phyloP scores from a whole-genome alignment of 2,797 vertebrate genomes.

The Zalophus californianus region DNA sequence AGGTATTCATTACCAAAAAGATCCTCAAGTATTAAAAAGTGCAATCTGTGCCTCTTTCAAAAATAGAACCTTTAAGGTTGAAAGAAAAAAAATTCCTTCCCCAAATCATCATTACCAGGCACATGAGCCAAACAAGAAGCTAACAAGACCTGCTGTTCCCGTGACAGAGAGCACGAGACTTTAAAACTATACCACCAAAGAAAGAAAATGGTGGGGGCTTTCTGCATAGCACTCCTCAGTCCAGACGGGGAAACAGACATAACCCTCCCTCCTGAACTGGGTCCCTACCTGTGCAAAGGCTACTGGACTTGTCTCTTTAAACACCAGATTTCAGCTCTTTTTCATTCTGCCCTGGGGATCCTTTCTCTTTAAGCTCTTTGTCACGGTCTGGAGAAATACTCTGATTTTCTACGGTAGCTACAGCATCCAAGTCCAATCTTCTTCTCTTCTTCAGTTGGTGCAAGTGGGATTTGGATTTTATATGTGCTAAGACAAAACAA shows the following conservation, averaged over 20 bases:
- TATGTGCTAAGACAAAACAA: conserved; percentile 91
- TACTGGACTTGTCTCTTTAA: neutral
- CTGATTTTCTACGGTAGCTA: neutral
- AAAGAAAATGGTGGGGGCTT: neutral
- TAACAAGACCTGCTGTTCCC: conserved; percentile 57
- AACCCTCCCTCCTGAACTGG: neutral
- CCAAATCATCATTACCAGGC: conserved; percentile 45
- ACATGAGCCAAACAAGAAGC: conserved; percentile 37
- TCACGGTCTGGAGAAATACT: neutral
- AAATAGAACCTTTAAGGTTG: conserved; percentile 73
- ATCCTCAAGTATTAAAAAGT: conserved; percentile 64
- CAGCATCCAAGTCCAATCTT: conserved; percentile 82
- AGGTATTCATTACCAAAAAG: conserved; percentile 64
- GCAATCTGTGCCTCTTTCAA: conserved; percentile 68
- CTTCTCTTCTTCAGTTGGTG: conserved; percentile 92
- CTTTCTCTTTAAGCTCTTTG: neutral
- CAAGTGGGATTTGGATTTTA: conserved; percentile 95
- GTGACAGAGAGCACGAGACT: neutral
- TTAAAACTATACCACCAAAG: neutral
- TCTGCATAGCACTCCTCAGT: neutral
- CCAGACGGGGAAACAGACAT: neutral
- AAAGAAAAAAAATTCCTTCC: conserved; percentile 34
- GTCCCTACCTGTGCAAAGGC: neutral
- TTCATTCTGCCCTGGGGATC: neutral
- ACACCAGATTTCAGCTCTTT: conserved; percentile 15